These are phyloP conservation scores for Lacanobia oleracea DNA, from an alignment of 2,888 invertebrate genomes.

Conservation along the genomic window DNA sequence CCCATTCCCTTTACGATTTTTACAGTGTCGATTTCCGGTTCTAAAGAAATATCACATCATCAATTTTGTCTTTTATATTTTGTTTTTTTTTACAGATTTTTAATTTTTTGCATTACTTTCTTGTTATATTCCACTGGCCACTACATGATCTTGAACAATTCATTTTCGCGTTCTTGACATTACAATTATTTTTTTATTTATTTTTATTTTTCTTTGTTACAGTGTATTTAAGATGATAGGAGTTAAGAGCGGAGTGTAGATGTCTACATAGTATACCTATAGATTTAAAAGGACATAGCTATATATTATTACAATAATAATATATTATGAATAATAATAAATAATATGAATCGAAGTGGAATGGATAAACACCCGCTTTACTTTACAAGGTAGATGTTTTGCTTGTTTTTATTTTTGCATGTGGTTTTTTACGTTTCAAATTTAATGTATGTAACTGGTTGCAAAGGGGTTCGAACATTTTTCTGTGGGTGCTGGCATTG, in stretches of 20 bases:
- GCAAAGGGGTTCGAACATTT: no score
- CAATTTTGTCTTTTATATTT: neutral
- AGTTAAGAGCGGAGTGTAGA: constrained; percentile 88
- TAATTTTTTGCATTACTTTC: neutral
- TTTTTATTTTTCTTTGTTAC: constrained; percentile 85
- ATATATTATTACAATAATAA: constrained; percentile 91
- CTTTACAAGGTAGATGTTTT: constrained; percentile 84
- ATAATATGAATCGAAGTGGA: constrained; percentile 84
- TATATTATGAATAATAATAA: constrained; percentile 86
- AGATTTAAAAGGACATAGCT: constrained; percentile 89
- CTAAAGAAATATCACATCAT: neutral
- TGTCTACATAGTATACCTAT: constrained; percentile 90
- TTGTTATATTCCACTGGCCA: neutral
- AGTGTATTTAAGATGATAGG: constrained; percentile 90
- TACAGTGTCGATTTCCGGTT: neutral
- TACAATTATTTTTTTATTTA: constrained; percentile 78
- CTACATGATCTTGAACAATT: constrained; percentile 10
- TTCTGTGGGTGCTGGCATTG: no score
- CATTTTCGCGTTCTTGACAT: constrained; percentile 45
- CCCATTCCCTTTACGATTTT: no score
- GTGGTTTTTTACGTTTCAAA: constrained; percentile 44
- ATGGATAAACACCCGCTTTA: constrained; percentile 85
- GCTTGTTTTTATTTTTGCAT: constrained; percentile 76
- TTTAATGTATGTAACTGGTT: constrained; percentile 36
- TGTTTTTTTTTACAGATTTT: neutral